These are phyloP conservation scores for Pinctada fucata DNA, from an alignment of 2,888 invertebrate species.

Conservation along the genomic window DNA sequence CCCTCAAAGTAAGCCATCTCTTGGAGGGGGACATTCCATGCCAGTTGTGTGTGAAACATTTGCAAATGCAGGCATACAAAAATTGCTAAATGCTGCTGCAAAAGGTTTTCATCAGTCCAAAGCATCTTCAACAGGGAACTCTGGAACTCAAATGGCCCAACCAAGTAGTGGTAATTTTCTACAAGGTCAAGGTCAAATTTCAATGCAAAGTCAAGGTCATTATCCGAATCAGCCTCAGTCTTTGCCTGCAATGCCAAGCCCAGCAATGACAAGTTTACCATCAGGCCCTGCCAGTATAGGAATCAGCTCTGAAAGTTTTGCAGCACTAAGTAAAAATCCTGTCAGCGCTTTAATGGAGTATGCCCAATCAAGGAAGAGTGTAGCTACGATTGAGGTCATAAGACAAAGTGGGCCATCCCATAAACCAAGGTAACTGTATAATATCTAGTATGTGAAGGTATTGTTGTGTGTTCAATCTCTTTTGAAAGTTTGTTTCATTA, in stretches of 20 bases:
- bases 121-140: neutral
- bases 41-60: neutral
- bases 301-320: conserved; percentile 71
- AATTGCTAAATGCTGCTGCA: neutral
- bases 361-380: conserved; percentile 75
- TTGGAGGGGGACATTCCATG: too few species aligned
- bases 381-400: conserved; percentile 73
- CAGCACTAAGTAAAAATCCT: conserved; percentile 76
- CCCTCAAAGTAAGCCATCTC: too few species aligned
- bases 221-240: neutral
- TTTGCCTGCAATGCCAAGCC: neutral
- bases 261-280: conserved; percentile 9
- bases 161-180: conserved; percentile 2
- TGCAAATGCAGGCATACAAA: conserved; percentile 24
- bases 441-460: too few species aligned
- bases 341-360: conserved; percentile 77
- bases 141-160: neutral
- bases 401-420: conserved; percentile 75
- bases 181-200: neutral
- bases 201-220: neutral
- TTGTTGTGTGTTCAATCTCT: too few species aligned
- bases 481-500: too few species aligned
- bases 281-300: conserved; percentile 43
- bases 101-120: neutral
- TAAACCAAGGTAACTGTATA: conserved; percentile 72